Evolutionary conservation across 2,113 vertebrate genomes (phyloP).

Genomic region (Martes martes): DNA sequence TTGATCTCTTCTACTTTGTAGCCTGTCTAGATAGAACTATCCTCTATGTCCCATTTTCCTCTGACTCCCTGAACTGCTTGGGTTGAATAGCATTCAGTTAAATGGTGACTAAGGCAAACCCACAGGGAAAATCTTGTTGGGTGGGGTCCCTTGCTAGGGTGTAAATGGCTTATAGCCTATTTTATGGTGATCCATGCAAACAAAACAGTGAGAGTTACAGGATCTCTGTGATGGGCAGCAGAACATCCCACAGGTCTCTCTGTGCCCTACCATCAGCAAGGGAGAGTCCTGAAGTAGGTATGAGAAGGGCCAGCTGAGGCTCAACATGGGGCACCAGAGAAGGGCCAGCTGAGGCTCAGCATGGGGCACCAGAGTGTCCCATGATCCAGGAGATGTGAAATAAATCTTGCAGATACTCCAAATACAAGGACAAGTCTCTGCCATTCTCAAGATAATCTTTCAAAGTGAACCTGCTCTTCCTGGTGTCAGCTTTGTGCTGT

Average conservation of each 20-base stretch:
- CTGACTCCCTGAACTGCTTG: neutral
- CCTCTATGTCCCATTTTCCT: neutral
- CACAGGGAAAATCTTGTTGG: neutral
- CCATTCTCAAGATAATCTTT: neutral
- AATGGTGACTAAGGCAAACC: neutral
- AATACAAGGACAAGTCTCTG: neutral
- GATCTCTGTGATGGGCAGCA: neutral
- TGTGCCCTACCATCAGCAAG: neutral
- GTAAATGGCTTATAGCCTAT: neutral
- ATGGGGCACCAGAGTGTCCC: neutral
- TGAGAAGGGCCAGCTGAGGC: neutral
- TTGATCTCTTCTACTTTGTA: neutral
- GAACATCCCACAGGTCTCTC: neutral
- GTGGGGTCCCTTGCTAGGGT: neutral
- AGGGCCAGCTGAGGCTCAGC: neutral
- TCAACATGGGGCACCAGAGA: neutral
- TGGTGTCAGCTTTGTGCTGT: neutral
- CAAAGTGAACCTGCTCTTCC: neutral
- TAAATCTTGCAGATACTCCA: neutral
- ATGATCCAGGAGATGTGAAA: neutral
- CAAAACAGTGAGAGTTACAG: neutral
- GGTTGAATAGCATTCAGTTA: neutral
- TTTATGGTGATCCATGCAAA: neutral
- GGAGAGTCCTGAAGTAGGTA: neutral
- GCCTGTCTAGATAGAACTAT: neutral